These are phyloP conservation scores for Meteorus colon DNA, from an alignment of 2,888 invertebrate species.

Conservation along the genomic window DNA sequence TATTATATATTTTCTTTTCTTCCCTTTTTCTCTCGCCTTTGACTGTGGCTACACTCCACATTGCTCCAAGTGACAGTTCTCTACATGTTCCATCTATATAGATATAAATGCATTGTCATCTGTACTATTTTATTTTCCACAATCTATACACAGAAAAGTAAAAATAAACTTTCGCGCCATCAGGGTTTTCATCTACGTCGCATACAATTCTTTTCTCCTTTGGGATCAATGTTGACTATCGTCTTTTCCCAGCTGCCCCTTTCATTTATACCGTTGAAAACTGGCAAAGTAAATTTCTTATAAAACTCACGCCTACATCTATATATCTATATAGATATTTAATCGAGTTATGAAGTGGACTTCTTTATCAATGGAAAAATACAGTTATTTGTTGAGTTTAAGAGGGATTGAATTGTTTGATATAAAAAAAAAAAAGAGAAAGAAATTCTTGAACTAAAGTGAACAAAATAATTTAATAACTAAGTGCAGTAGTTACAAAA, in stretches of 20 bases:
- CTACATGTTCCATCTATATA: conserved; percentile 6
- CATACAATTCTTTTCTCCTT: conserved; percentile 31
- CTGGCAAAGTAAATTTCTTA: conserved; percentile 29
- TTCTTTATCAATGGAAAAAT: conserved; percentile 10
- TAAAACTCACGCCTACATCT: neutral
- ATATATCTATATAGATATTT: neutral
- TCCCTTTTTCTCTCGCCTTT: neutral
- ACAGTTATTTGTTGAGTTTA: conserved; percentile 5
- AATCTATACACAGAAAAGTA: conserved; percentile 24
- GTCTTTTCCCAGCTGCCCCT: conserved; percentile 25
- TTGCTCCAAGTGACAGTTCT: neutral
- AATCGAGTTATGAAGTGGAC: conserved; percentile 1
- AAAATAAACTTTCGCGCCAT: conserved; percentile 39
- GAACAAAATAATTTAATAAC: neutral
- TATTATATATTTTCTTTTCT: neutral
- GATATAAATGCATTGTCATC: conserved; percentile 10
- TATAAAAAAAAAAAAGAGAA: neutral
- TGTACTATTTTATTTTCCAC: neutral
- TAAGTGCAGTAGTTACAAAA: neutral
- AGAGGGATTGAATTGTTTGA: conserved; percentile 11
- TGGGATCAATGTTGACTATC: conserved; percentile 44
- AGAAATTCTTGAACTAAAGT: neutral
- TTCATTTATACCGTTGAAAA: conserved; percentile 23
- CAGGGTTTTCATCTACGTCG: conserved; percentile 26
- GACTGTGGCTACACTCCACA: neutral